Evolutionary conservation across 2,888 invertebrate species (phyloP).

Genomic region (Lithosia quadra): DNA sequence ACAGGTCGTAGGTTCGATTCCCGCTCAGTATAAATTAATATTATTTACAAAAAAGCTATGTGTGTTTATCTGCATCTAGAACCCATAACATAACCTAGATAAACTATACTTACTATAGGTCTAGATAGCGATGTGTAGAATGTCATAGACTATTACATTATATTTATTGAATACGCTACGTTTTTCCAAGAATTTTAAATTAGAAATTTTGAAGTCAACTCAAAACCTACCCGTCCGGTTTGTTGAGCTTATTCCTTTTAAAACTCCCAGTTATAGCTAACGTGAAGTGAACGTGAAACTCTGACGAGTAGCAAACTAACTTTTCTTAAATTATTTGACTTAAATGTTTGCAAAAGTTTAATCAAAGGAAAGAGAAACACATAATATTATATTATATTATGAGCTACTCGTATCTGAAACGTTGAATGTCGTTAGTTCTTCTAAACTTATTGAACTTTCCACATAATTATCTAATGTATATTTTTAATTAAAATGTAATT

Average conservation of each 20-base stretch:
- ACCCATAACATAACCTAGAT: no score
- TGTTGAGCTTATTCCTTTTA: conserved; percentile 1
- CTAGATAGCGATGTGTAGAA: no score
- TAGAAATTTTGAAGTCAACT: neutral
- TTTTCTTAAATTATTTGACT: neutral
- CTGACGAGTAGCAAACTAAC: conserved; percentile 23
- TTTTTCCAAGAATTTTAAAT: conserved; percentile 1
- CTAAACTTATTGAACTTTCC: neutral
- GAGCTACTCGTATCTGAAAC: neutral
- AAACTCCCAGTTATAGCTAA: conserved; percentile 14
- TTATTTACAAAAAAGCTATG: no score
- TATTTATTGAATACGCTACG: neutral
- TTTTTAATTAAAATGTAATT: no score
- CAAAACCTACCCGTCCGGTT: neutral
- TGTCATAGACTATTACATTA: no score
- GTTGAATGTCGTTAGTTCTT: neutral
- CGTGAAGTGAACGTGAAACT: conserved; percentile 21
- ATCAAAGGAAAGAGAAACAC: neutral
- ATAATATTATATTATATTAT: no score
- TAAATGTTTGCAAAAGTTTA: conserved; percentile 4
- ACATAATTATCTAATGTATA: neutral
- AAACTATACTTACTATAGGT: no score
- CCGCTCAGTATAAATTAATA: no score
- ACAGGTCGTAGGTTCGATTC: no score
- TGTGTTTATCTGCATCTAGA: no score